These are phyloP conservation scores for Reticulitermes speratus DNA, from an alignment of 1,140 invertebrate species.

Conservation along the genomic window DNA sequence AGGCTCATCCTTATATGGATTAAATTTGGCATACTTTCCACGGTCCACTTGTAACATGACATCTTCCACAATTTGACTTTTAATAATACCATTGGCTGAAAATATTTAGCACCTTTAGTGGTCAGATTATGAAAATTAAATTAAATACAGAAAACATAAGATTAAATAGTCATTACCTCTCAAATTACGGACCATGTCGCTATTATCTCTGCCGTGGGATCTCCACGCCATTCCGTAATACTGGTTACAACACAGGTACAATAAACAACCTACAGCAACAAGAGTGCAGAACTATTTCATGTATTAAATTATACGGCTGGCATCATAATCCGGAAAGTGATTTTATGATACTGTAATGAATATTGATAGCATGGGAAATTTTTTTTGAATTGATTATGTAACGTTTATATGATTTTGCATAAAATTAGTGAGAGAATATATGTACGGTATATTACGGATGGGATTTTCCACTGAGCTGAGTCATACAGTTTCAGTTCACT, in stretches of 20 bases:
- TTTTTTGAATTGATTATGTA: too few relatives aligned
- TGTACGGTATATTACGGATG: too few relatives aligned
- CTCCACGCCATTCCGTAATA: conserved; percentile 61
- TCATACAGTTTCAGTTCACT: too few relatives aligned
- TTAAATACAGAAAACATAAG: conserved; percentile 14
- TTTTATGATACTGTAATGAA: background rate
- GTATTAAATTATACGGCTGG: background rate
- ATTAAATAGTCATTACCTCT: conserved; percentile 61
- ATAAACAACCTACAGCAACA: conserved; percentile 28
- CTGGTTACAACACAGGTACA: conserved; percentile 15
- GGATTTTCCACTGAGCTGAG: too few relatives aligned
- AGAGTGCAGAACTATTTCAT: conserved; percentile 14
- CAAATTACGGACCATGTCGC: conserved; percentile 80
- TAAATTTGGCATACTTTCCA: conserved; percentile 69
- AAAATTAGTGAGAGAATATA: too few relatives aligned
- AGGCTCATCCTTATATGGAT: conserved; percentile 87
- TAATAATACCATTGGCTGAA: conserved; percentile 84
- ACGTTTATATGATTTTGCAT: too few relatives aligned
- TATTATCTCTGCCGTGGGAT: conserved; percentile 80
- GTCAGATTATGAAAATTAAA: conserved; percentile 21
- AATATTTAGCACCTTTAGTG: conserved; percentile 37
- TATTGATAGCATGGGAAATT: too few relatives aligned
- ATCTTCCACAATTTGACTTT: conserved; percentile 71
- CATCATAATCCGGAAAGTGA: background rate
- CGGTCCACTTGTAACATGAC: conserved; percentile 87